Evolutionary conservation across 1,140 invertebrate genomes (phyloP), one percentile per base, ranked within the genome.

Genomic region (Drosophila malerkotliana): DNA sequence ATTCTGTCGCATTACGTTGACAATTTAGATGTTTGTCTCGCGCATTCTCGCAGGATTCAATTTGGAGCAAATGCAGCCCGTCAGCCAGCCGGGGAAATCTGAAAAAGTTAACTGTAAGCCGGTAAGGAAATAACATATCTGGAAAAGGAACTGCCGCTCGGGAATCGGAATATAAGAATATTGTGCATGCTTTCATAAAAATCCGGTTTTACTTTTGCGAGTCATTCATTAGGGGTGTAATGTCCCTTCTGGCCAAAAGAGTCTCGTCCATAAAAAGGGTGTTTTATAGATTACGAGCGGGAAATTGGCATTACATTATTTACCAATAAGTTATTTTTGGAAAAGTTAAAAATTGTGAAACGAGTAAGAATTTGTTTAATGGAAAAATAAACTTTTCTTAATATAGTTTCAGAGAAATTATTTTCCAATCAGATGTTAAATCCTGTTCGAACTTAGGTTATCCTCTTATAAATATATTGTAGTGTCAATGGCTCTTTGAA

Each of bases 1-100:
- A 88, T 88, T 88, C 88, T 88, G 83, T 89, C 83, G 84, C 83
- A 88, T 88, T 88, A 88, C 83, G 79, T 83, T 83, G 84, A 88
- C 83, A 88, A 88, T 88, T 88, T 88, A 88, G 83, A 88, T 88
- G 83, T 88, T 88, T 88, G 83, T 89, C 83, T 83, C 79, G 79
- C 83, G 67, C 82, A 77, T 83, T 87, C 72, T 83, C 83, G 79
- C 66, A 47, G 83, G 72, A 87, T 87, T 87, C 76, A 88, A 83
- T 88, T 77, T 84, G 72, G 45, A 51, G 39, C 64, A 62, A 83
- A 83, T 83, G 79, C 78, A 85, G 60, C 56, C 55, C 54, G 55
- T 49, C 61, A 67, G 63, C 67, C 67, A 69, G 63, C 66, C 66
- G 53, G 72, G 57, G 64, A 83, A 79, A 88, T 82, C 80, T 83